Evolutionary conservation across 2,888 invertebrate genomes (phyloP), one percentile per base, ranked within the genome.

Genomic region (Epicampocera succincta): DNA sequence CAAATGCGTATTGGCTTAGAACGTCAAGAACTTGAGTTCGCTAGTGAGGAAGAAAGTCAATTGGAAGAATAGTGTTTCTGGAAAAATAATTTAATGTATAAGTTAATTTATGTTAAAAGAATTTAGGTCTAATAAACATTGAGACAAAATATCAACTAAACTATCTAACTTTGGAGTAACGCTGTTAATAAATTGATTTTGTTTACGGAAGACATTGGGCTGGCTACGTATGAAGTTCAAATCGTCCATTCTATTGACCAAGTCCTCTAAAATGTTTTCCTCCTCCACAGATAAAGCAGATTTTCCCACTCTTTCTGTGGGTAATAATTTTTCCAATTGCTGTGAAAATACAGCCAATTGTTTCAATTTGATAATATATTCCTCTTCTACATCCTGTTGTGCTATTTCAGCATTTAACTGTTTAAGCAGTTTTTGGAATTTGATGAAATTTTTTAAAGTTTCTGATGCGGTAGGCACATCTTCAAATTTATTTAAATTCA

Each of bases 291-390:
- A 87, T 17, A 89, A 87, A 1, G 89, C 89, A 13, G 86, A 80
- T 1, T 75, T 69, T 0, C 75, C 80, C 0, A 84, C 80, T 0
- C 75, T 82, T 0, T 85, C 84, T 1, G 83, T 48, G 0, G 86
- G 87, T 74, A 88, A 58, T 0, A 90, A 77, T 44, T 90, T 89
- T 21, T 87, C 86, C 54, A 90, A 63, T 52, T 90, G 88, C 46
- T 87, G 87, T 0, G 87, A 85, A 61, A 90, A 90, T 0, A 73
- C 79, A 8, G 85, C 85, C 11, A 90, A 63, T 17, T 86, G 87
- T 0, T 83, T 79, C 2, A 89, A 66, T 58, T 87, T 87, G 0
- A 38, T 75, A 0, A 83, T 40, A 74, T 89, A 88, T 0, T 84
- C 83, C 0, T 82, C 66, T 5, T 87, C 85, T 0, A 71, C 8